phyloP scores from a whole-genome alignment of 92 coral and sea anemone species.

The Palythoa caribaeorum region DNA sequence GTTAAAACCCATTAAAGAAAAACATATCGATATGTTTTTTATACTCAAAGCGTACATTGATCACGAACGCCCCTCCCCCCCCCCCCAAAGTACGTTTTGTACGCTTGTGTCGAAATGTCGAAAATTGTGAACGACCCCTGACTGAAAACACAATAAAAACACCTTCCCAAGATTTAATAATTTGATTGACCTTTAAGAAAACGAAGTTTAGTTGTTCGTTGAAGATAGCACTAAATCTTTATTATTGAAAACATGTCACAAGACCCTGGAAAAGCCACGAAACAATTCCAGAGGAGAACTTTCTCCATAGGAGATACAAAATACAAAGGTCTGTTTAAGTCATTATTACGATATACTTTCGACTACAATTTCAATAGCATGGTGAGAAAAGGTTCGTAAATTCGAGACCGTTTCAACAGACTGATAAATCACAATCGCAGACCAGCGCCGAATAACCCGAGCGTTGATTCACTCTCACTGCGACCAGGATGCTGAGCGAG shows the following conservation, averaged over 20 bases:
- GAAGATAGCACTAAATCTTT: slow-evolving; percentile 13
- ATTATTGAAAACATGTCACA: slow-evolving; percentile 19
- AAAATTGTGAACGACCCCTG: no score
- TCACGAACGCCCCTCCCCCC: no score
- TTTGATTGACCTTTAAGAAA: neutral
- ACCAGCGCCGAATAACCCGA: slow-evolving; percentile 20
- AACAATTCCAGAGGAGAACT: slow-evolving; percentile 5
- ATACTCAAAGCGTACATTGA: no score
- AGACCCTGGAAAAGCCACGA: slow-evolving; percentile 20
- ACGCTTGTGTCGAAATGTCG: no score
- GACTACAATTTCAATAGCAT: neutral
- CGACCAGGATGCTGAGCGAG: slow-evolving; percentile 45
- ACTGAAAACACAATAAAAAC: no score
- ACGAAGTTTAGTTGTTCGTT: slow-evolving; percentile 12
- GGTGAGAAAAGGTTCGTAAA: neutral
- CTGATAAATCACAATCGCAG: slow-evolving; percentile 26
- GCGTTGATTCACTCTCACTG: slow-evolving; percentile 24
- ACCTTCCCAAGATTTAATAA: neutral
- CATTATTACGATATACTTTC: neutral
- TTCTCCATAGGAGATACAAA: slow-evolving; percentile 29
- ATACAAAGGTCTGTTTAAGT: slow-evolving; percentile 1
- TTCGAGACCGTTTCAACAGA: slow-evolving; percentile 26
- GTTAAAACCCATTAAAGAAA: no score
- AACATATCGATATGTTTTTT: no score
- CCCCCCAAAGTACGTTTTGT: no score